Base-by-base conservation (phyloP, 2,113 vertebrate species). In the Gymnogyps californianus region DNA sequence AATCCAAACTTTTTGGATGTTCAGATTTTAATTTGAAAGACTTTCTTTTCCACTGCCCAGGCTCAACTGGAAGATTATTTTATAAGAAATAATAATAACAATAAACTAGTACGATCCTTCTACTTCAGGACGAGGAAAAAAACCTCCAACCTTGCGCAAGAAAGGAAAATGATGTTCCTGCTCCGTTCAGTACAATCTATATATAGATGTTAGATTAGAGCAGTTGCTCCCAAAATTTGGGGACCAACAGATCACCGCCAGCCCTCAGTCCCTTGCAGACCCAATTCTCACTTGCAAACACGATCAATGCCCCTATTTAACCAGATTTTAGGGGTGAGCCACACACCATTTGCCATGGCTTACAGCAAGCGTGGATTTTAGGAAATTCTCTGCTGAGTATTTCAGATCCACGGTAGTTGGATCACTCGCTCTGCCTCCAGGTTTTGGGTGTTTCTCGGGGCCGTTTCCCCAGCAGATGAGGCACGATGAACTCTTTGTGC, bases 381-480 rank as follows among this genome's bases (percentile, higher is more conserved):
- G 81, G 51, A 55, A 28, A 8, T 46, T 29, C 54, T 57, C 64
- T 5, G 10, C 62, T 3, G 3, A 19, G 32, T 9, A 1, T 52
- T 90, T 57, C 11, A 1, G 72, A 46, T 25, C 44, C 62, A n/a
- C 75, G 57, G 79, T 52, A 36, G 44, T 0, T 13, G 36, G 64
- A 49, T 47, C 52, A 3, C 31, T 83, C 1, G 3, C 47, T 38
- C 67, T 90, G 58, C 71, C 74, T 25, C 9, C 58, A 75, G 42
- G 34, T 34, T 93, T 52, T n/a, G 75, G 57, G 70, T 1, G 1
- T 65, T 93, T 74, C 71, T 85, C 1, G 0, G 83, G 26, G 86
- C 34, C 0, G 1, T 32, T 62, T 78, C 38, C 14, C 16, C 0
- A 1, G 6, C 20, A 1, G 14, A 49, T 16, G 28, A 34, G 61